Evolutionary conservation across 2,113 vertebrate species (phyloP), one percentile per base, ranked within the genome.

Genomic region (Gallinago media): DNA sequence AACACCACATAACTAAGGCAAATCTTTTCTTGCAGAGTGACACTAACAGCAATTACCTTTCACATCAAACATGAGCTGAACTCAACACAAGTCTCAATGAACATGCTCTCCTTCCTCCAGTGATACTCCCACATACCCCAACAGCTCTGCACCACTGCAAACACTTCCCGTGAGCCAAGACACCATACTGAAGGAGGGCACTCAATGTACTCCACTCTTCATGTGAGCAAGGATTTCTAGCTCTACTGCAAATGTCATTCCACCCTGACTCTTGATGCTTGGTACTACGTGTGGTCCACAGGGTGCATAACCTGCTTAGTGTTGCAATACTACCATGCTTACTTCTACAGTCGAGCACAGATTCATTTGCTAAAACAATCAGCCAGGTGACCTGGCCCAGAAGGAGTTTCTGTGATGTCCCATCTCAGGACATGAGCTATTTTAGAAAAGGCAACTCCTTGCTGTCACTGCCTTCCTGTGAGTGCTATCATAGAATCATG

Each of bases 61-160:
- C 56, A 46, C 47, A 76, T 38, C 34, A 79, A 75, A 61, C 25
- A 72, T 0, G 32, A 88, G 47, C 66, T 79, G 66, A 94, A 76
- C 44, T 73, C 66, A 73, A 90, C 62, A 76, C 26, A 25, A 40
- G 16, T 56, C 52, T 82, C 49, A 8, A 50, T 13, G 29, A 67
- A 38, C 21, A 12, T 2, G 1, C 71, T 40, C 71, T 52, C 32
- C 44, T 78, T 89, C 11, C 47, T 47, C 34, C 0, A 0, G 29
- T 38, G 38, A 72, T 40, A 42, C 17, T 87, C 49, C 58, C 58
- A 22, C 26, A 47, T 52, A 67, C 89, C 34, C 34, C 2, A 0
- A 72, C 21, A 93, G 62, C 47, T 79, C 62, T 78, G 49, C 25
- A 74, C 1, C 9, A n/a, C 52, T 50, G 21, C 20, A 55, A 36